phyloP scores from a whole-genome alignment of 2,888 invertebrate species.

The Ethmia dodecea region DNA sequence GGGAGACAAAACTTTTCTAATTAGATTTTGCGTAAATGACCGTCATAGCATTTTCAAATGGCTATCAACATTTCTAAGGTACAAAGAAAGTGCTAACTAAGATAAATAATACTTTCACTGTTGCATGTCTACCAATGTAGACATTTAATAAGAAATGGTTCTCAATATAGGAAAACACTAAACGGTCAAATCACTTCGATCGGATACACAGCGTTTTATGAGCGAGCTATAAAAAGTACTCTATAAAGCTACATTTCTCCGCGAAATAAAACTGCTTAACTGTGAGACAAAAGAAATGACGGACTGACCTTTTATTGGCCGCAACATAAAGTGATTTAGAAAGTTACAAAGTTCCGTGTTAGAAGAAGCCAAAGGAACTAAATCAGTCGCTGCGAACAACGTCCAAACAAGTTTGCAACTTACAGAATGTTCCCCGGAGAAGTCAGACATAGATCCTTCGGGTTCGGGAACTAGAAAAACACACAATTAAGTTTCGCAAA shows the following conservation, averaged over 20 bases:
- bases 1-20: too few relatives aligned
- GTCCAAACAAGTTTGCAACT: constrained; percentile 55
- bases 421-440: constrained; percentile 46
- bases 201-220: constrained; percentile 45
- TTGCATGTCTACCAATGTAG: too few relatives aligned
- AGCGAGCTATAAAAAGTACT: constrained; percentile 43
- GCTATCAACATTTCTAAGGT: too few relatives aligned
- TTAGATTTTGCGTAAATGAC: too few relatives aligned
- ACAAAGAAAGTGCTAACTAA: too few relatives aligned
- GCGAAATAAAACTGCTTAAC: constrained; percentile 40
- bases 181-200: constrained; percentile 53
- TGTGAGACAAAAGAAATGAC: constrained; percentile 25
- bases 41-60: too few relatives aligned
- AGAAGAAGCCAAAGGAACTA: constrained; percentile 28
- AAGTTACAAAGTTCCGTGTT: constrained; percentile 39
- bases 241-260: constrained; percentile 41
- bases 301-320: constrained; percentile 33
- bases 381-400: constrained; percentile 30
- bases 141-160: constrained; percentile 12
- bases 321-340: constrained; percentile 40
- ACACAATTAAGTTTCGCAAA: constrained; percentile 45
- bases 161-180: constrained; percentile 34
- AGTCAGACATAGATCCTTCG: constrained; percentile 34
- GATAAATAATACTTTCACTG: too few relatives aligned
- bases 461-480: constrained; percentile 34